Percentiles rank a stretch among this genome's conserved stretches.
Evolutionary conservation across 2,888 invertebrate species (phyloP).

Genomic region (Dolichomitus sp.): DNA sequence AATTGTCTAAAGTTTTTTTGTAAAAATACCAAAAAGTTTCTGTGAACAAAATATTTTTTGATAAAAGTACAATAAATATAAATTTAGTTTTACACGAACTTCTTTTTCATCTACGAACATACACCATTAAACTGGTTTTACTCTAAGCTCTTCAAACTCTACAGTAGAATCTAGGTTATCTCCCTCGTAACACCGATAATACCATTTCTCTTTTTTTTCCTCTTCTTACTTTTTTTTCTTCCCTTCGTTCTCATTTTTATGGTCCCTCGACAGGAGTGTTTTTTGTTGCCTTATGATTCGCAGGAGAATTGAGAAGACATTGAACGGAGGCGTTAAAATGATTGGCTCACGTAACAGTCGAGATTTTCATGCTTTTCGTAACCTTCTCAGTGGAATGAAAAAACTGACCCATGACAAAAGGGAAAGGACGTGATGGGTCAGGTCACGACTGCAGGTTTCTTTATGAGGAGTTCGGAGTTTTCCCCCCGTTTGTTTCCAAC

Average conservation of each 20-base stretch:
- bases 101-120: background rate
- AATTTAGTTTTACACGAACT: background rate
- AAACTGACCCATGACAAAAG: conserved; percentile 9
- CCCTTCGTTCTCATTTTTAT: background rate
- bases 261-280: background rate
- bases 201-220: background rate
- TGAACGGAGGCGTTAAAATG: background rate
- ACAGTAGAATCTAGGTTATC: background rate
- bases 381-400: background rate
- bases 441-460: background rate
- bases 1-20: too few species aligned
- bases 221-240: background rate
- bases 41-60: too few species aligned
- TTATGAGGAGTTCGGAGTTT: background rate
- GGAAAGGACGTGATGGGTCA: background rate
- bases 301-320: background rate
- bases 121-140: conserved; percentile 4
- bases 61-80: background rate
- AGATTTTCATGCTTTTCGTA: background rate
- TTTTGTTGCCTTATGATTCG: background rate
- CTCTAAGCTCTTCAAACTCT: conserved; percentile 8
- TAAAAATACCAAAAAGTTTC: too few species aligned
- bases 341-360: background rate
- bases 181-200: background rate
- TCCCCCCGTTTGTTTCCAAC: background rate